A percentile compares a stretch with the other conserved stretches of the same genome.
phyloP scores from a whole-genome alignment of 2,888 invertebrate species.

The Physocephala rufipes region DNA sequence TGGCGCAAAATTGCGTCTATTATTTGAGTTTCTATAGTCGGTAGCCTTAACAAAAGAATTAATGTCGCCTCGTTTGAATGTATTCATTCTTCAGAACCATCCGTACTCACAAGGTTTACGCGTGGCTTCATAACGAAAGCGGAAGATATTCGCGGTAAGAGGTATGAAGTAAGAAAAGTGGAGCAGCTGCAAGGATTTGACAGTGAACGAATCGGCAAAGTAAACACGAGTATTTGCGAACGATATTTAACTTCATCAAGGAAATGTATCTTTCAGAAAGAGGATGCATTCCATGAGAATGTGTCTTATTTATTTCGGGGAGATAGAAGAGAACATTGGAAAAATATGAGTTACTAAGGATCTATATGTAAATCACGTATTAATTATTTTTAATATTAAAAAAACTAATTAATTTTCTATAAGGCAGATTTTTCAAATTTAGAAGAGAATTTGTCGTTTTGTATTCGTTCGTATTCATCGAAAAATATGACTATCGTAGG shows the following conservation, averaged over 20 bases:
- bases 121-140: background rate
- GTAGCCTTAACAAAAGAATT: background rate
- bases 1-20: constrained; percentile 26
- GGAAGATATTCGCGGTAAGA: background rate
- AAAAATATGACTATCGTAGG: no score
- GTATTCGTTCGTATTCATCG: no score
- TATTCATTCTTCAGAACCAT: background rate
- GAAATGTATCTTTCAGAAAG: background rate
- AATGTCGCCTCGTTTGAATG: constrained; percentile 20
- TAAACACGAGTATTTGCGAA: background rate
- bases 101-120: background rate
- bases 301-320: background rate
- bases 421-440: no score
- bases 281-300: background rate
- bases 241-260: background rate
- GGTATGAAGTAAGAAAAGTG: background rate
- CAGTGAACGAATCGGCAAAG: background rate
- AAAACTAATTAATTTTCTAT: no score
- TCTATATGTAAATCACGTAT: no score
- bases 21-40: constrained; percentile 10
- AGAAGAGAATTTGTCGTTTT: no score
- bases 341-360: no score
- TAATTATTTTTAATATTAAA: no score
- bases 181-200: constrained; percentile 17
- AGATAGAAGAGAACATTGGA: no score